Evolutionary conservation across 2,888 invertebrate genomes (phyloP).

Genomic region (Osmoderma eremita): DNA sequence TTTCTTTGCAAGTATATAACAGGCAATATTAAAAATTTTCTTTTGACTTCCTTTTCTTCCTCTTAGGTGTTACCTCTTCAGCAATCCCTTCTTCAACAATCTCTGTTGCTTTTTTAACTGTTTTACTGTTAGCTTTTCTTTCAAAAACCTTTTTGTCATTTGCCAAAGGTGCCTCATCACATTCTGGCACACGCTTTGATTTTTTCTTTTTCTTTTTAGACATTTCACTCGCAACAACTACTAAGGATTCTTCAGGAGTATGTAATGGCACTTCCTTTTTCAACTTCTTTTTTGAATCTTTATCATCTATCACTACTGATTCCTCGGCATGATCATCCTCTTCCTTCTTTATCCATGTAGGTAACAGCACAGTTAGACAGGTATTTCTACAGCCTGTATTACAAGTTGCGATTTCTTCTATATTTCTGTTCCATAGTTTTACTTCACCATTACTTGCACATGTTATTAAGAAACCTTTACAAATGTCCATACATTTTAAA

Average conservation of each 20-base stretch:
- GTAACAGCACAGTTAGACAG: slow-evolving; percentile 39
- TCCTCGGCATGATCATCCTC: slow-evolving; percentile 13
- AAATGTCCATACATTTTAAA: slow-evolving; percentile 73
- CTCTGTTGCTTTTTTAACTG: neutral
- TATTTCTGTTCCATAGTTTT: slow-evolving; percentile 45
- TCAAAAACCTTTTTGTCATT: neutral
- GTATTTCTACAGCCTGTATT: slow-evolving; percentile 48
- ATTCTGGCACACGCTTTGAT: neutral
- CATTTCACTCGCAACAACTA: slow-evolving; percentile 2
- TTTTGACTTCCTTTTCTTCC: slow-evolving; percentile 15
- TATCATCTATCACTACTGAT: neutral
- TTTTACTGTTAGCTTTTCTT: neutral
- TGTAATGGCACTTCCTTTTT: neutral
- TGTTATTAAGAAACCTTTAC: slow-evolving; percentile 71
- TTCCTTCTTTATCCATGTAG: slow-evolving; percentile 29
- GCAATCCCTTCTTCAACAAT: neutral
- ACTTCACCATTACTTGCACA: slow-evolving; percentile 48
- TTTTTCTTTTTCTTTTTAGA: slow-evolving; percentile 23
- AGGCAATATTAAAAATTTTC: neutral
- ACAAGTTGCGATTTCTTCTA: slow-evolving; percentile 23
- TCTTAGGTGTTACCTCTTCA: neutral
- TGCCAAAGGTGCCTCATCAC: neutral
- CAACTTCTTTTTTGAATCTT: neutral
- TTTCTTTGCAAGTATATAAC: neutral
- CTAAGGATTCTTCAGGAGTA: neutral